Conservation (phyloP, 2,888 invertebrate species). For the Atherix ibis region DNA sequence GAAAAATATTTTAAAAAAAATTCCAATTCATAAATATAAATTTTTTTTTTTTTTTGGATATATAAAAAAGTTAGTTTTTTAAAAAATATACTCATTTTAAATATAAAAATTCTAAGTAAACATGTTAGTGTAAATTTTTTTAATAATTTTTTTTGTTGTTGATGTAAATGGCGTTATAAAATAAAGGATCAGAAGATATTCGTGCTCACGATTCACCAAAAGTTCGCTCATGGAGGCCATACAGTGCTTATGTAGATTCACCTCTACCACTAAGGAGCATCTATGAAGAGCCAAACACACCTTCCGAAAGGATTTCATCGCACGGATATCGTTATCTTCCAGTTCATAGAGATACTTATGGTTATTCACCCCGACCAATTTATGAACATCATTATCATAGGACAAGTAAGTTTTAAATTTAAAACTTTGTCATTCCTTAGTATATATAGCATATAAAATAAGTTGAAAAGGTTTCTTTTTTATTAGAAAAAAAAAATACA, state of each 20-base stretch:
- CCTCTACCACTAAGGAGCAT: slow-evolving; percentile 66
- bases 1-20: background rate
- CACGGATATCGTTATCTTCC: slow-evolving; percentile 85
- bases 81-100: no score
- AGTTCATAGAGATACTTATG: slow-evolving; percentile 78
- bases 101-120: no score
- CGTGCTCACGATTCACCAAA: slow-evolving; percentile 72
- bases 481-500: no score
- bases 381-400: slow-evolving; percentile 75
- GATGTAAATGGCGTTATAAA: background rate
- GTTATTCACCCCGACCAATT: slow-evolving; percentile 75
- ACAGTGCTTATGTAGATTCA: slow-evolving; percentile 63
- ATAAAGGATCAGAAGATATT: slow-evolving; percentile 74
- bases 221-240: slow-evolving; percentile 42
- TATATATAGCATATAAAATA: no score
- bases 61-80: background rate
- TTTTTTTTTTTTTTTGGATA: slow-evolving; percentile 2
- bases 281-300: slow-evolving; percentile 68
- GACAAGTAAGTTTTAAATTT: slow-evolving; percentile 61
- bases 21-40: background rate
- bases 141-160: no score
- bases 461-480: no score
- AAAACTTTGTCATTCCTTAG: slow-evolving; percentile 1
- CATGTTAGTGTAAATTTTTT: no score
- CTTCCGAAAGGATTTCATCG: slow-evolving; percentile 69